A percentile compares a stretch with the other conserved stretches of the same genome.
Evolutionary conservation across 2,888 invertebrate genomes (phyloP).

Genomic region (Lasioglossum figueresi): DNA sequence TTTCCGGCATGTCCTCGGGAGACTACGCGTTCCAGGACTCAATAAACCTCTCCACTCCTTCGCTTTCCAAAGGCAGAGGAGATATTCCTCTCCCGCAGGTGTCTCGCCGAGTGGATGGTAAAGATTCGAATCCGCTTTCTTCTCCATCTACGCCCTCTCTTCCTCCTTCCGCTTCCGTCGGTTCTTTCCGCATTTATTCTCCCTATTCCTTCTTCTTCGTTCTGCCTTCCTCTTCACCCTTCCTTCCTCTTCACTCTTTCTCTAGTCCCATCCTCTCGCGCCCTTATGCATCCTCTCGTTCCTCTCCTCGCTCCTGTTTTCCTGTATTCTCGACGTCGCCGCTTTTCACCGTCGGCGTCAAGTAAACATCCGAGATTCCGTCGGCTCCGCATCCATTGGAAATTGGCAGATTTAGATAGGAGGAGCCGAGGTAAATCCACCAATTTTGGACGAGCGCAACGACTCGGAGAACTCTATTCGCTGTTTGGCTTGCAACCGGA

Average conservation of each 20-base stretch:
- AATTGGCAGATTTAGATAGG: slow-evolving; percentile 70
- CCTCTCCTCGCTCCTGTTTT: slow-evolving; percentile 34
- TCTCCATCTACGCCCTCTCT: slow-evolving; percentile 46
- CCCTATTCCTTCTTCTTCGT: slow-evolving; percentile 5
- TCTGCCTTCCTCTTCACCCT: not conserved
- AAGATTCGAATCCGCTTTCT: slow-evolving; percentile 75
- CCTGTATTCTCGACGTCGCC: slow-evolving; percentile 51
- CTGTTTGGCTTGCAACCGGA: slow-evolving; percentile 43
- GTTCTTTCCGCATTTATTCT: slow-evolving; percentile 3
- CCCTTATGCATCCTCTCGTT: not conserved
- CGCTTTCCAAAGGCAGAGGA: slow-evolving; percentile 71
- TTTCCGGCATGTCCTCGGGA: slow-evolving; percentile 71
- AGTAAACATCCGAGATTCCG: slow-evolving; percentile 67
- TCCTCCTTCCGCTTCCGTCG: slow-evolving; percentile 7
- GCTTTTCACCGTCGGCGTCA: slow-evolving; percentile 67
- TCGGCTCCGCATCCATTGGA: slow-evolving; percentile 63
- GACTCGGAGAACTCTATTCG: slow-evolving; percentile 34
- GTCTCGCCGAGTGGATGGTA: slow-evolving; percentile 74
- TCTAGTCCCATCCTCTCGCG: not conserved
- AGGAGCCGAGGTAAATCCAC: slow-evolving; percentile 59
- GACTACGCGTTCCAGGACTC: slow-evolving; percentile 73
- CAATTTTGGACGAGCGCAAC: slow-evolving; percentile 55
- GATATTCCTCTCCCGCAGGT: slow-evolving; percentile 72
- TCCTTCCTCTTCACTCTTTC: not conserved
- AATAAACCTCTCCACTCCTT: slow-evolving; percentile 73